Conservation (phyloP, 2,113 vertebrate species). For the Benitochromis conjunctus region DNA sequence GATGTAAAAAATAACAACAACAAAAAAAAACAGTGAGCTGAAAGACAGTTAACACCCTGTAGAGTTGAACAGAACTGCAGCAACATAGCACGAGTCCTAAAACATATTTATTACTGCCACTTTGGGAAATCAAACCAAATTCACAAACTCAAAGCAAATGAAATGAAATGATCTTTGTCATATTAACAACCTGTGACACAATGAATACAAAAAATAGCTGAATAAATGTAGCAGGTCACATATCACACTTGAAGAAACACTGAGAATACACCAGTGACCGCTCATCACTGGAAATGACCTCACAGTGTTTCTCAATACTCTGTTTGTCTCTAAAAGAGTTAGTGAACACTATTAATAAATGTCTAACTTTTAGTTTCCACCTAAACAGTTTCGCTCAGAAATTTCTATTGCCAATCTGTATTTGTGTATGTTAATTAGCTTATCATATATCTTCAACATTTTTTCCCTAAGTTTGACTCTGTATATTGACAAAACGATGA, state of each 20-base stretch:
- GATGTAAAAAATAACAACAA: background rate
- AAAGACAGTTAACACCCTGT: background rate
- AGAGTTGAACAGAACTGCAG: background rate
- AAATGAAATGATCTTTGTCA: background rate
- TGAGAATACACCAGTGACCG: background rate
- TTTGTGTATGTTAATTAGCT: background rate
- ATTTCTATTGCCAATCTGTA: background rate
- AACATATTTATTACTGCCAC: background rate
- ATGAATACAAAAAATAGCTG: background rate
- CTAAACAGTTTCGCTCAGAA: no score
- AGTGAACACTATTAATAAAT: no score
- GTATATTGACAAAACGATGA: background rate
- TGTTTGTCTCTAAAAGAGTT: background rate
- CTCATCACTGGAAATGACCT: background rate
- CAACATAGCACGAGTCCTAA: background rate
- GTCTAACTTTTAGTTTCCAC: background rate
- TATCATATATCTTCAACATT: background rate
- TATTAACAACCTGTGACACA: background rate
- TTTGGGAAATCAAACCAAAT: background rate
- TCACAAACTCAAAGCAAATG: fast-evolving
- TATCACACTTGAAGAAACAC: background rate
- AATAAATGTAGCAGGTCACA: background rate
- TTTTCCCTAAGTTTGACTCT: background rate
- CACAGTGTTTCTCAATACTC: background rate
- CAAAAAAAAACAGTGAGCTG: fast-evolving